Conservation (phyloP, 2,797 vertebrate species). For the Sebastes flavidus region DNA sequence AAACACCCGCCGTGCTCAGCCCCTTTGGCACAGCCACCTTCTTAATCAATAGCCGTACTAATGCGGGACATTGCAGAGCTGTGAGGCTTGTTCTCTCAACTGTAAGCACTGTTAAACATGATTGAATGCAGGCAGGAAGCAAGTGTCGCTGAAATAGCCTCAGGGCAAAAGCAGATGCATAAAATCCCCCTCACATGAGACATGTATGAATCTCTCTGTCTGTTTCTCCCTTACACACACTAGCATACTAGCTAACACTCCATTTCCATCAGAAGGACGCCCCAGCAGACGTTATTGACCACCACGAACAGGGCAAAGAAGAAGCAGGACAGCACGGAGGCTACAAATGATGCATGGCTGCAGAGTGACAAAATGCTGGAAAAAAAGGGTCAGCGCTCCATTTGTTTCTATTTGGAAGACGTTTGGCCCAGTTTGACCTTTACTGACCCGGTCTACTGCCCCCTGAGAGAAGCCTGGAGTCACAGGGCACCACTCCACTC, state of each 20-base stretch:
- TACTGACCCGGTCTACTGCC: slow-evolving; percentile 25
- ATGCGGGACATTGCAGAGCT: slow-evolving; percentile 24
- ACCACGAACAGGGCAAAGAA: background rate
- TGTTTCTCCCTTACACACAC: slow-evolving; percentile 6
- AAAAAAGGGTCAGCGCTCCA: slow-evolving; percentile 41
- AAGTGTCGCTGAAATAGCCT: slow-evolving; percentile 24
- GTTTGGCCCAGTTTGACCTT: slow-evolving; percentile 60
- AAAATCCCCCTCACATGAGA: slow-evolving; percentile 13
- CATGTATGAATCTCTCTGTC: background rate
- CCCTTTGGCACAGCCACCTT: slow-evolving; percentile 9
- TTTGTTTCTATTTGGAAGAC: slow-evolving; percentile 62
- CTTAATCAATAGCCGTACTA: slow-evolving; percentile 48
- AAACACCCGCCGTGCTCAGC: slow-evolving; percentile 17
- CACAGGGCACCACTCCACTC: slow-evolving; percentile 23
- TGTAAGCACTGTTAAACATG: slow-evolving; percentile 44
- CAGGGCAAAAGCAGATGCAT: slow-evolving; percentile 14
- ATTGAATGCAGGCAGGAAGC: slow-evolving; percentile 40
- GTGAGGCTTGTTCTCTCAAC: slow-evolving; percentile 25
- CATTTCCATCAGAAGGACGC: background rate
- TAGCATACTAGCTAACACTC: background rate
- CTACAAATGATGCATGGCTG: slow-evolving; percentile 39
- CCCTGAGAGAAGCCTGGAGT: slow-evolving; percentile 16
- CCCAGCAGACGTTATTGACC: slow-evolving; percentile 34
- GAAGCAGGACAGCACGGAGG: background rate
- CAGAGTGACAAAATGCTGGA: slow-evolving; percentile 14